Evolutionary conservation across 2,113 vertebrate species (phyloP).

Genomic region (Tenrec ecaudatus): DNA sequence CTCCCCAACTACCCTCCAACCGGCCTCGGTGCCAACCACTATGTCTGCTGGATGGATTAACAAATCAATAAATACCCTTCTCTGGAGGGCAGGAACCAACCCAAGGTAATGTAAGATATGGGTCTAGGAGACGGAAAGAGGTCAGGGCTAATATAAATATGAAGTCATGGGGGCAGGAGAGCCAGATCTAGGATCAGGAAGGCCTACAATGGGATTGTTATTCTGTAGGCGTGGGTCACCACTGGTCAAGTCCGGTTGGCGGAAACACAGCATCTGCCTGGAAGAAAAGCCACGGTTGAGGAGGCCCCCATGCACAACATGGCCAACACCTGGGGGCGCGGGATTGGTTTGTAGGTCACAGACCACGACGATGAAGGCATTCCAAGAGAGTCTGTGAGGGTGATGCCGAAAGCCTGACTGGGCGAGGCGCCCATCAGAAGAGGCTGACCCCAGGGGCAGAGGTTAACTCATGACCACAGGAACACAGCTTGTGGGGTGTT

Average conservation of each 20-base stretch:
- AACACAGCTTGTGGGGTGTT: neutral
- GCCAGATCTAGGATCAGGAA: conserved; percentile 2
- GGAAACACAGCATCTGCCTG: neutral
- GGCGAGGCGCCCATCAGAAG: neutral
- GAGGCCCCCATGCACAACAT: neutral
- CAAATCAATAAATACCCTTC: conserved; percentile 37
- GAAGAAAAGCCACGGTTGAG: neutral
- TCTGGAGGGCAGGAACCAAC: conserved; percentile 26
- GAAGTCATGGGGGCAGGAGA: conserved; percentile 33
- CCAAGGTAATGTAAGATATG: neutral
- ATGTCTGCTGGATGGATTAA: neutral
- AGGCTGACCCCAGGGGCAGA: conserved; percentile 5
- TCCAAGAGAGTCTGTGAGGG: neutral
- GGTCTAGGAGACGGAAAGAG: neutral
- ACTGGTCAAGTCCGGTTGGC: neutral
- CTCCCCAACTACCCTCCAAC: neutral
- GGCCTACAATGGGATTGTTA: neutral
- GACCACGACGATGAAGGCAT: neutral
- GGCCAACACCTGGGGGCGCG: neutral
- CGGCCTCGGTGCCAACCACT: neutral
- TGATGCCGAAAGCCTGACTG: neutral
- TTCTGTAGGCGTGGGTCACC: conserved; percentile 21
- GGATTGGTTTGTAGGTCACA: conserved; percentile 10
- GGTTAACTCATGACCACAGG: neutral
- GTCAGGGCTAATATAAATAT: conserved; percentile 12